A percentile compares a stretch with the other conserved stretches of the same genome.
phyloP scores from a whole-genome alignment of 1,140 invertebrate species.

The Meloidogyne floridensis region DNA sequence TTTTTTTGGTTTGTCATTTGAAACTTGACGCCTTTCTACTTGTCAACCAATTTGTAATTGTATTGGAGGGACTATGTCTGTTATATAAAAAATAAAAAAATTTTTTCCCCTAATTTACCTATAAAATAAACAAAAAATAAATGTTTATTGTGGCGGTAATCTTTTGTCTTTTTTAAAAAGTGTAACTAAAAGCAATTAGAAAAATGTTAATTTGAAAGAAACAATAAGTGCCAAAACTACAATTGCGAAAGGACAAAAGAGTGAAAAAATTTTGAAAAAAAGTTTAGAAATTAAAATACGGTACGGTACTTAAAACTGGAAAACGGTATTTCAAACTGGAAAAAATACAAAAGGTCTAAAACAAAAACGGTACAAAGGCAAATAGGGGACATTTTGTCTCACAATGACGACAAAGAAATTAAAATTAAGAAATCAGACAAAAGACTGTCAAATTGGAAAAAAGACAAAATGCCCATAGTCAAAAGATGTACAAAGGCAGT shows the following conservation, averaged over 20 bases:
- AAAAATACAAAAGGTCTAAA: too few species aligned
- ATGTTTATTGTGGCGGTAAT: neutral
- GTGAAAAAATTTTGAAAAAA: conserved; percentile 2
- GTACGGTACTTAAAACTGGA: too few species aligned
- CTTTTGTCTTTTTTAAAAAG: neutral
- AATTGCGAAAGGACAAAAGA: neutral
- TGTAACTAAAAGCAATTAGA: too few species aligned
- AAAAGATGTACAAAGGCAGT: neutral
- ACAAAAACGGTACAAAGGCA: too few species aligned
- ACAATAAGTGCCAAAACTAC: too few species aligned
- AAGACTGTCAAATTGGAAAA: neutral
- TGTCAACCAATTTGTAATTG: conserved; percentile 14
- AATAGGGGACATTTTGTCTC: too few species aligned
- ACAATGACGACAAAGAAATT: too few species aligned
- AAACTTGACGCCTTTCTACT: conserved; percentile 17
- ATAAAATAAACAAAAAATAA: neutral
- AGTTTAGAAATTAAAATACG: too few species aligned
- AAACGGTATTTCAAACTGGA: too few species aligned
- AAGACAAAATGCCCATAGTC: neutral
- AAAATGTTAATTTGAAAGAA: neutral
- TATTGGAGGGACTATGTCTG: neutral
- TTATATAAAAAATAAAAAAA: neutral
- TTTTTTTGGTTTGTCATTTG: conserved; percentile 7
- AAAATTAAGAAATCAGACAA: too few species aligned
- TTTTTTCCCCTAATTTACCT: neutral